Evolutionary conservation across 1,140 invertebrate species (phyloP).

Genomic region (Apolygus lucorum): DNA sequence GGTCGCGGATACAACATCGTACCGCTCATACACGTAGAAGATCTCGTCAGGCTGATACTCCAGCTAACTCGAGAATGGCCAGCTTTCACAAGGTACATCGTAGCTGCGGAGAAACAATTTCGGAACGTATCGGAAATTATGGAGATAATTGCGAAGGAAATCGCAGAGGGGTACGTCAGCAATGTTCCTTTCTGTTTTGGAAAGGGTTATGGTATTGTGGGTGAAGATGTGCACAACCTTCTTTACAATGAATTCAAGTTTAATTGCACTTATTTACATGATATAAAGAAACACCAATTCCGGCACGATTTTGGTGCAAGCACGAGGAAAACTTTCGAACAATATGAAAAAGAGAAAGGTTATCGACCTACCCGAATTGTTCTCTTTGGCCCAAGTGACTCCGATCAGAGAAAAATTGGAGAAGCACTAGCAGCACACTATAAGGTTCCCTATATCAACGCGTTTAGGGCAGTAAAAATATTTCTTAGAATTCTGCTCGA

Average conservation of each 20-base stretch:
- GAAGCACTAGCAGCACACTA: constrained; percentile 6
- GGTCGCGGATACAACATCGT: not conserved
- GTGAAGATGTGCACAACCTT: not conserved
- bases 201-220: not conserved
- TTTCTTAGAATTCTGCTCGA: constrained; percentile 1
- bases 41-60: not conserved
- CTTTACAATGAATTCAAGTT: constrained; percentile 5
- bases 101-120: not conserved
- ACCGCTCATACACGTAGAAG: not conserved
- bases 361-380: not conserved
- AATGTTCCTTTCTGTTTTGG: not conserved
- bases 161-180: not conserved
- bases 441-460: not conserved
- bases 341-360: not conserved
- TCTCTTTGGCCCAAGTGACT: not conserved
- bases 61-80: not conserved
- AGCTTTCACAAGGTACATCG: not conserved
- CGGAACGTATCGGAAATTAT: not conserved
- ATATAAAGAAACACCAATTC: not conserved
- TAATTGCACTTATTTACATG: not conserved
- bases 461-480: not conserved
- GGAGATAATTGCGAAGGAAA: not conserved
- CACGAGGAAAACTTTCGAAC: not conserved
- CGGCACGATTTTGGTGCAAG: not conserved
- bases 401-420: constrained; percentile 1